phyloP scores from a whole-genome alignment of 2,113 vertebrate genomes.

The Paracanthobrama guichenoti region DNA sequence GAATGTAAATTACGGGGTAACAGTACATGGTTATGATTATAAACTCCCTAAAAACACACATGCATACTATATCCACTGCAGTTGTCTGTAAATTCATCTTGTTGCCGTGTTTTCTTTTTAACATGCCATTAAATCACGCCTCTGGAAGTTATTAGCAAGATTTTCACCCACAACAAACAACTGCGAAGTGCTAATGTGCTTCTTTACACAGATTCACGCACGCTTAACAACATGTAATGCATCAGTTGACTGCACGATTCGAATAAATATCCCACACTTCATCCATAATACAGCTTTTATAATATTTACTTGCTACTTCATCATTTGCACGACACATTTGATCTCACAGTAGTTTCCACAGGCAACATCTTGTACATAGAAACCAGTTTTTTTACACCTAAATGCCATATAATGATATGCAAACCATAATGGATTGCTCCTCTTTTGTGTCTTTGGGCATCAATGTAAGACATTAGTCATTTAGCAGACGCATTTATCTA shows the following conservation, averaged over 20 bases:
- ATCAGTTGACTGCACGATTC: background rate
- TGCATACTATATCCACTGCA: background rate
- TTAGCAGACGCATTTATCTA: background rate
- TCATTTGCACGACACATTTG: background rate
- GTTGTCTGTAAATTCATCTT: background rate
- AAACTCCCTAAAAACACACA: background rate
- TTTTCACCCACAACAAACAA: background rate
- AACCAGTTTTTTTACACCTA: background rate
- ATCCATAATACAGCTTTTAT: background rate
- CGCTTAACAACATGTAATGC: background rate
- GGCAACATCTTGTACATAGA: background rate
- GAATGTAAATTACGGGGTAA: background rate
- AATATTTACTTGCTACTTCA: background rate
- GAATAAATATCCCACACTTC: background rate
- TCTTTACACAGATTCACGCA: background rate
- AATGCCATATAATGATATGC: background rate
- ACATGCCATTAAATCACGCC: background rate
- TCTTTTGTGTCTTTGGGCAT: background rate
- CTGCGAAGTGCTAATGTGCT: background rate
- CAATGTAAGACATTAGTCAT: background rate
- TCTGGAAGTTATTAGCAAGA: constrained; percentile 28
- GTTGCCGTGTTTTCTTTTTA: background rate
- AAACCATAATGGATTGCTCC: background rate
- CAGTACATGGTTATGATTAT: background rate
- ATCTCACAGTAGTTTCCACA: background rate